Evolutionary conservation across 2,113 vertebrate species (phyloP).

Genomic region (Reinhardtius hippoglossoides): DNA sequence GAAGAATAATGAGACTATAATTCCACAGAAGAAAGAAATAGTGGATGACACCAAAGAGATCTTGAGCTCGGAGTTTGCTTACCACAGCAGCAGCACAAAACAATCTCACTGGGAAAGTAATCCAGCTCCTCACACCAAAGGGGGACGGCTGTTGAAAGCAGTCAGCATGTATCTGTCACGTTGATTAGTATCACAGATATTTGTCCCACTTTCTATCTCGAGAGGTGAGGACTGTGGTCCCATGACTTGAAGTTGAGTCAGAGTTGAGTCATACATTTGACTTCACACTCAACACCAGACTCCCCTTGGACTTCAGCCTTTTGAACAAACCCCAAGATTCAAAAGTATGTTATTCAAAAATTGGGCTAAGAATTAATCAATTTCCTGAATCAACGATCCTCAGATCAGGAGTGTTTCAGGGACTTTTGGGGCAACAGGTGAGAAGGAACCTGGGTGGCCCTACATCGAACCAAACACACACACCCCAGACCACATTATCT

Average conservation of each 20-base stretch:
- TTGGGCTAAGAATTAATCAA: too few relatives aligned
- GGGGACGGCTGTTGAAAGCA: constrained; percentile 27
- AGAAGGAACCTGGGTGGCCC: too few relatives aligned
- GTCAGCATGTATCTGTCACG: constrained; percentile 45
- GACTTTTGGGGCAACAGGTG: too few relatives aligned
- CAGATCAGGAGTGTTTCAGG: too few relatives aligned
- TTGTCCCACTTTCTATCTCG: background rate
- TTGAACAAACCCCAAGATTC: too few relatives aligned
- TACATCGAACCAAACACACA: too few relatives aligned
- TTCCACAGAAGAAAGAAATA: constrained; percentile 51
- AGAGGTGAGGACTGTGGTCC: constrained; percentile 15
- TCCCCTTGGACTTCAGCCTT: too few relatives aligned
- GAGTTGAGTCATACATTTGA: background rate
- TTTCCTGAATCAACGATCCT: too few relatives aligned
- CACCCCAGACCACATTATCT: too few relatives aligned
- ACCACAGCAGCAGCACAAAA: background rate
- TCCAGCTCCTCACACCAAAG: background rate
- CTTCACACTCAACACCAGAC: too few relatives aligned
- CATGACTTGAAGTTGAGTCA: background rate
- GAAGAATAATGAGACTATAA: constrained; percentile 66
- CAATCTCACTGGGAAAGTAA: background rate
- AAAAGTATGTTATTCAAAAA: too few relatives aligned
- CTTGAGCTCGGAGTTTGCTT: background rate
- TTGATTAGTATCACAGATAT: constrained; percentile 35
- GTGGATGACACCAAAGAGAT: constrained; percentile 49